These are phyloP conservation scores for Troilus luridus DNA, from an alignment of 2,888 invertebrate species.

Conservation along the genomic window DNA sequence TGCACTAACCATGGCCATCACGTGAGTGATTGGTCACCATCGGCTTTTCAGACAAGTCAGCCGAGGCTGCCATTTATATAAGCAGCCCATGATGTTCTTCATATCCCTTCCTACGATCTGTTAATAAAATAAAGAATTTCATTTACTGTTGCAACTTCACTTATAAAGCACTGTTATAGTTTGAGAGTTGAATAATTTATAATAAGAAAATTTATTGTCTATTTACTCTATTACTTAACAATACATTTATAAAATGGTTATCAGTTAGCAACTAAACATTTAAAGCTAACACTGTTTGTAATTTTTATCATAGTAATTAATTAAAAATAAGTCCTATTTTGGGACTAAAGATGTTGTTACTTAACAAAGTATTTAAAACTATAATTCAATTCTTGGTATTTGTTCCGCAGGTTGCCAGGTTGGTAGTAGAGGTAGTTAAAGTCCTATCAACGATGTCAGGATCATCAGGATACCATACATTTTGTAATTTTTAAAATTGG, in stretches of 20 bases:
- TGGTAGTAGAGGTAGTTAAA: no score
- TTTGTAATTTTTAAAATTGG: no score
- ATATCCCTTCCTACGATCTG: conserved; percentile 61
- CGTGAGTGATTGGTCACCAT: conserved; percentile 83
- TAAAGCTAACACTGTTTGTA: background rate
- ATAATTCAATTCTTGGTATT: no score
- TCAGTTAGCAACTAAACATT: background rate
- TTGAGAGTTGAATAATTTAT: background rate
- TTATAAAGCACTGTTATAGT: background rate
- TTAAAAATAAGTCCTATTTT: background rate
- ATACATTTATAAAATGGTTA: background rate
- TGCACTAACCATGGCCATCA: conserved; percentile 79
- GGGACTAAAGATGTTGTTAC: background rate
- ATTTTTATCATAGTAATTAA: background rate
- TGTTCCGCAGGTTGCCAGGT: no score
- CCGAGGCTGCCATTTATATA: conserved; percentile 84
- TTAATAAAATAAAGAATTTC: background rate
- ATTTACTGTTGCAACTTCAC: background rate
- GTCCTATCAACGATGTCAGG: no score
- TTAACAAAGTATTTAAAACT: background rate
- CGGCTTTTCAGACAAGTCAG: conserved; percentile 87
- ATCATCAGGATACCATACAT: no score
- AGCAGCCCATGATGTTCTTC: conserved; percentile 80
- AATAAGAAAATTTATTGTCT: background rate
- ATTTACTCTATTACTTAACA: background rate